phyloP scores from a whole-genome alignment of 2,797 vertebrate genomes.

The Mormyrus proboscirostris region DNA sequence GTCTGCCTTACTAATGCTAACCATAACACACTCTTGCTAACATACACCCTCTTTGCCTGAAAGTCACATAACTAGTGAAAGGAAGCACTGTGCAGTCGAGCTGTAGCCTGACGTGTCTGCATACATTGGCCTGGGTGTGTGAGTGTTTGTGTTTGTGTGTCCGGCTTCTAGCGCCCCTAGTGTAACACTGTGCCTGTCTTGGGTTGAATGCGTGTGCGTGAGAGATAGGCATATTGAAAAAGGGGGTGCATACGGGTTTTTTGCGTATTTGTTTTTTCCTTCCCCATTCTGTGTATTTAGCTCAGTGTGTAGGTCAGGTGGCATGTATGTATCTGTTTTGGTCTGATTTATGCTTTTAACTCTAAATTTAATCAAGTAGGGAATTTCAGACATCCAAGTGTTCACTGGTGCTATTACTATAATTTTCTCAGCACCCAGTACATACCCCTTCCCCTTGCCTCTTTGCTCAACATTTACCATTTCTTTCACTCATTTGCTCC shows the following conservation, averaged over 20 bases:
- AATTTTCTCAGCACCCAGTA: not conserved
- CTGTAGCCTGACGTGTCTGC: constrained; percentile 34
- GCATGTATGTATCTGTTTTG: constrained; percentile 14
- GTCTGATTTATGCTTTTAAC: not conserved
- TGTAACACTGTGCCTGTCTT: constrained; percentile 27
- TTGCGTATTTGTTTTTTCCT: not conserved
- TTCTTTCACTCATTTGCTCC: not conserved
- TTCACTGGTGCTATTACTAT: not conserved
- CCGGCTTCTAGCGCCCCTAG: constrained; percentile 7
- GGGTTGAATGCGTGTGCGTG: not conserved
- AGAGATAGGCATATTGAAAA: not conserved
- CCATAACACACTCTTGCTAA: constrained; percentile 42
- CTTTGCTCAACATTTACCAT: not conserved
- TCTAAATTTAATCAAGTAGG: not conserved
- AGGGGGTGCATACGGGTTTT: not conserved
- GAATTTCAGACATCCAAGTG: not conserved
- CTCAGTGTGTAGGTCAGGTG: constrained; percentile 1
- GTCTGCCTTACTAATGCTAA: constrained; percentile 53
- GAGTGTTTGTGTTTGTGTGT: constrained; percentile 27
- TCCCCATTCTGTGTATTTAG: not conserved
- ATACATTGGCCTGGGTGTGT: constrained; percentile 34
- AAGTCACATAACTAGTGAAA: constrained; percentile 45
- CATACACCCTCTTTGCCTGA: constrained; percentile 6
- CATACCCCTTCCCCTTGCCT: not conserved
- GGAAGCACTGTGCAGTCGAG: constrained; percentile 44